Conservation (phyloP, 2,113 vertebrate species). For the chimpanzee (Pan troglodytes) region NHGRI_mPanTro3-v2.1_pri NC_072411.2:14582501-14583000, state of each 20-base stretch:
- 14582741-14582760: neutral
- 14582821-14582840: neutral
- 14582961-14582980: neutral
- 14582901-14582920: constrained; percentile 4
- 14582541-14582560: neutral
- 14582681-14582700: neutral
- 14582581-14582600: neutral
- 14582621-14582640: neutral
- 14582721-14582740: neutral
- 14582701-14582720: constrained; percentile 12
- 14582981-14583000: neutral
- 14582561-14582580: neutral
- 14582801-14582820: neutral
- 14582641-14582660: neutral
- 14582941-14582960: neutral
- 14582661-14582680: neutral
- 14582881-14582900: neutral
- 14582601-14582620: neutral
- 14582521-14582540: neutral
- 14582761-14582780: neutral
- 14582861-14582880: neutral
- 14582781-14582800: neutral
- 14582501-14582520: neutral
- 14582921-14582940: constrained; percentile 3
- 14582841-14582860: constrained; percentile 6